A percentile compares a stretch with the other conserved stretches of the same genome.
phyloP scores from a whole-genome alignment of 2,113 vertebrate species.

The Nannospalax galili region DNA sequence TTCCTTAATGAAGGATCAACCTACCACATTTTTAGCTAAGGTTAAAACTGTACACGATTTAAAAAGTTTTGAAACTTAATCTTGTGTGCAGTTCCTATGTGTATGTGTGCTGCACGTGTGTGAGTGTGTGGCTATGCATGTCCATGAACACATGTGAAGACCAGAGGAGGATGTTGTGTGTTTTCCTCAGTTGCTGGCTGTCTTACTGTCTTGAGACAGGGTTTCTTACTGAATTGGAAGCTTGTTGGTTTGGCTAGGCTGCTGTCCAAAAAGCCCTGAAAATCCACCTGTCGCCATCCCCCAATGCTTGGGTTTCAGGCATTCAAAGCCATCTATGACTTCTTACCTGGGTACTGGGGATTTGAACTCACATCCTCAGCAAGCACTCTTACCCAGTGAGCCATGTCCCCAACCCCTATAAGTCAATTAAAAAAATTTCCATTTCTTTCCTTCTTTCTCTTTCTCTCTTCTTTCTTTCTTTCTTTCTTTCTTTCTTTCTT shows the following conservation, averaged over 20 bases:
- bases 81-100: background rate
- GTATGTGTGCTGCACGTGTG: background rate
- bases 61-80: background rate
- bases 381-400: background rate
- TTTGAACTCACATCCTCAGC: background rate
- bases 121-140: background rate
- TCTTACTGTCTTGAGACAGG: background rate
- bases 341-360: background rate
- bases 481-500: too few relatives aligned
- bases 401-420: background rate
- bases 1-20: background rate
- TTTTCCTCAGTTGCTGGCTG: background rate
- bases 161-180: background rate
- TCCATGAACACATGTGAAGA: background rate
- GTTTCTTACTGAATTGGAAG: background rate
- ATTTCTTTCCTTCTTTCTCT: too few relatives aligned
- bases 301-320: background rate
- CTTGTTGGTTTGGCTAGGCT: background rate
- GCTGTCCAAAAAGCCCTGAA: background rate
- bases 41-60: background rate
- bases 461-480: too few relatives aligned
- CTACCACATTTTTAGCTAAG: background rate
- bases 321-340: background rate
- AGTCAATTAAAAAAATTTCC: too few relatives aligned
- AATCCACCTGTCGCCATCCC: background rate